Conservation (phyloP, 1,140 invertebrate species). For the Lepidostoma basale region DNA sequence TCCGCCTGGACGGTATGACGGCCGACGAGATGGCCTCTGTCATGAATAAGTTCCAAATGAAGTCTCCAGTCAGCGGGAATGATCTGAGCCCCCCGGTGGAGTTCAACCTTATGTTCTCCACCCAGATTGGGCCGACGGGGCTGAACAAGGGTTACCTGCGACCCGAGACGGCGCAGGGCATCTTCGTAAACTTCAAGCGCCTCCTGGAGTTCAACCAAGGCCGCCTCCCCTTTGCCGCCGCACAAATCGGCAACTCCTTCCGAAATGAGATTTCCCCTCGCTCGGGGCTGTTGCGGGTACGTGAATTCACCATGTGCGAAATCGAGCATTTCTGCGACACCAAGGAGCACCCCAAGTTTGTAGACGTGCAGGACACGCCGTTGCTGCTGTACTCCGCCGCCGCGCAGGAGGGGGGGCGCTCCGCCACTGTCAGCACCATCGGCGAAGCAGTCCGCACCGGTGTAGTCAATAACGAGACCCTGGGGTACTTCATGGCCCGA, state of each 20-base stretch:
- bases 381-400: conserved; percentile 91
- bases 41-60: conserved; percentile 89
- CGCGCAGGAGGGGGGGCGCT: conserved; percentile 94
- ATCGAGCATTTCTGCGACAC: conserved; percentile 99
- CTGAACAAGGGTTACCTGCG: conserved; percentile 92
- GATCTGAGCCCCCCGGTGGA: conserved; percentile 93
- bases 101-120: conserved; percentile 99
- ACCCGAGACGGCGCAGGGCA: conserved; percentile 98
- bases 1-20: conserved; percentile 70
- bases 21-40: conserved; percentile 88
- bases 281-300: conserved; percentile 93
- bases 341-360: conserved; percentile 93
- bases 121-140: conserved; percentile 95
- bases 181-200: conserved; percentile 99
- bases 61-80: conserved; percentile 93
- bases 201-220: conserved; percentile 97
- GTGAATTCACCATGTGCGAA: conserved; percentile 99
- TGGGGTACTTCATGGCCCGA: conserved; percentile 97
- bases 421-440: conserved; percentile 72
- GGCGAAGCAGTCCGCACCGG: conserved; percentile 81
- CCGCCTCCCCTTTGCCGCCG: conserved; percentile 95
- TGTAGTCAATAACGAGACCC: conserved; percentile 94
- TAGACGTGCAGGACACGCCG: conserved; percentile 71
- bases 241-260: conserved; percentile 98
- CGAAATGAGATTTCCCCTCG: conserved; percentile 99